Percentiles rank a stretch among this genome's conserved stretches.
Evolutionary conservation across 2,888 invertebrate genomes (phyloP).

Genomic region (Incurvaria masculella): DNA sequence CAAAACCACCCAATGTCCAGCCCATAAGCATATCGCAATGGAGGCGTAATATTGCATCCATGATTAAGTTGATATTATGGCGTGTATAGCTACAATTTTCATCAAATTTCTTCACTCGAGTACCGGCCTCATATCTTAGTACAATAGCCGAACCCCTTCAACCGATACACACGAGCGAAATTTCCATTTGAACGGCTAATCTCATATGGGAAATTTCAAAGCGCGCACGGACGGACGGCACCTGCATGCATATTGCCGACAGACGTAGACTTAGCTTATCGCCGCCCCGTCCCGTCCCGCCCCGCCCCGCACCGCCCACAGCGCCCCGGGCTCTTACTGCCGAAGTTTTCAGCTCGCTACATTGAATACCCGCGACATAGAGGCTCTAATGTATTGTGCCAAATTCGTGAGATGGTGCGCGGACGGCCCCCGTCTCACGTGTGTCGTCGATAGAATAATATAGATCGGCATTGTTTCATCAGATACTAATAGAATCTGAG

Average conservation of each 20-base stretch:
- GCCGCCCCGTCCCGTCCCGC: too few relatives aligned
- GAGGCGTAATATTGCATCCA: too few relatives aligned
- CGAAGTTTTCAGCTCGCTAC: conserved; percentile 39
- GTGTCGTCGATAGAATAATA: too few relatives aligned
- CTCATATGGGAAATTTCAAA: not conserved
- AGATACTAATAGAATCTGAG: too few relatives aligned
- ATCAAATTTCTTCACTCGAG: not conserved
- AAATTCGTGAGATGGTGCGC: conserved; percentile 16
- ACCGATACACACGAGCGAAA: not conserved
- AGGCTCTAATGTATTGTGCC: conserved; percentile 17
- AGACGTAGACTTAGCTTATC: conserved; percentile 2
- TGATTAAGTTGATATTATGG: too few relatives aligned
- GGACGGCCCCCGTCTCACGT: not conserved
- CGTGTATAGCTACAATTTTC: too few relatives aligned
- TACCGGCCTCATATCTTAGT: not conserved
- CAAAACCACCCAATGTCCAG: too few relatives aligned
- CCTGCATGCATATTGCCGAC: conserved; percentile 2
- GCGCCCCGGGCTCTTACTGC: conserved; percentile 38
- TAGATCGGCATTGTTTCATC: too few relatives aligned
- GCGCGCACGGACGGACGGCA: not conserved
- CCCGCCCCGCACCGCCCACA: too few relatives aligned
- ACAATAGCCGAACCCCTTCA: not conserved
- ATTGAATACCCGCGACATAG: conserved; percentile 27
- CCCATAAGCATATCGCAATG: too few relatives aligned
- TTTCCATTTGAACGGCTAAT: not conserved